Evolutionary conservation across 2,888 invertebrate species (phyloP), one percentile per base, ranked within the genome.

Genomic region (Harmothoe impar): DNA sequence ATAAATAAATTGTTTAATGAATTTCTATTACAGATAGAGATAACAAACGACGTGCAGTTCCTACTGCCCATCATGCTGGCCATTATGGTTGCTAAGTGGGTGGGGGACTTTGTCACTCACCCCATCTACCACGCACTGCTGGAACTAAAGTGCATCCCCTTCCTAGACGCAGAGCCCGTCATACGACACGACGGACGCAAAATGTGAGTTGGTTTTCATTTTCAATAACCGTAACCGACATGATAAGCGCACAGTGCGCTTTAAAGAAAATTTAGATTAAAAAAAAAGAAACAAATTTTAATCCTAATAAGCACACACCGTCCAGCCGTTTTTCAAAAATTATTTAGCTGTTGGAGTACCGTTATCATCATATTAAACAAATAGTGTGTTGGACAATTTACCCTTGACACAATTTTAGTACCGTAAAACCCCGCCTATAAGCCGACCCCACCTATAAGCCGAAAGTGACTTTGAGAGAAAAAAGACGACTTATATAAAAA

Each of bases 81-180:
- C 25, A 94, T 95, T 15, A 94, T 95, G 94, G 91, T 94, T 23
- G 93, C 94, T n/a, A 94, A 94, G 91, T 94, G 94, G 92, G 93
- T 94, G 52, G 95, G 95, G 12, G 94, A 94, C 90, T 91, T 93
- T 35, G 91, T 94, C 35, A 95, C 94, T 10, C 95, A 94, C 92
- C 94, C 94, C 0, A 92, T 95, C 81, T 94, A 94, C 89, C 95
- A 94, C 90, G 94, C 95, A 31, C 92, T 94, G 89, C 92, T 94
- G 62, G 94, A 95, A 91, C 93, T 94, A 78, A 94, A 94, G 92
- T 95, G 95, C 90, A 95, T 95, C 84, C 95, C 95, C 0, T 94
- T 94, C 91, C 92, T 94, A 62, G 94, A 94, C 86, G 91, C 92
- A 17, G 94, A 94, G 68, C 92, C 94, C 25, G 88, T 91, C n/a